Evolutionary conservation across 2,797 vertebrate species (phyloP).

Genomic region (Syngnathus rostellatus): DNA sequence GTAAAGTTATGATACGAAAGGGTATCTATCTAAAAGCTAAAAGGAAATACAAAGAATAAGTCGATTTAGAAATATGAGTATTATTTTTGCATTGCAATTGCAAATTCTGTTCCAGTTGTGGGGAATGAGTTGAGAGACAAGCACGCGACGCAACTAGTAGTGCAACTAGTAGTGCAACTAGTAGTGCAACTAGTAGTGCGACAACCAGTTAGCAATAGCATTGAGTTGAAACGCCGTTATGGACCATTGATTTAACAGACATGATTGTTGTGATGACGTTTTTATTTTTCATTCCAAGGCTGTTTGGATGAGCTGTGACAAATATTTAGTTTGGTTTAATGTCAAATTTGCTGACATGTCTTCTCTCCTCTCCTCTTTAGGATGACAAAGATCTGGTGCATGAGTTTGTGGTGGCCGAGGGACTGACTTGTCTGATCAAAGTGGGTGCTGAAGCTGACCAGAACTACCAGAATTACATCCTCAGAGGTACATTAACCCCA

Average conservation of each 20-base stretch:
- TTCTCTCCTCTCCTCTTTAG: conserved; percentile 51
- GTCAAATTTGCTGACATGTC: not conserved
- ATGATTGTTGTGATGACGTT: too few relatives aligned
- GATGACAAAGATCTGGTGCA: conserved; percentile 98
- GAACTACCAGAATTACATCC: conserved; percentile 99
- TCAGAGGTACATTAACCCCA: conserved; percentile 77
- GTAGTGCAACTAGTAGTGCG: too few relatives aligned
- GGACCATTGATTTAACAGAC: too few relatives aligned
- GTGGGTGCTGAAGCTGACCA: conserved; percentile 94
- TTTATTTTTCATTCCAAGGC: not conserved
- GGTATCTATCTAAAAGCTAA: too few relatives aligned
- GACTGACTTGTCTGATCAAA: conserved; percentile 92
- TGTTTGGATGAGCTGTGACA: not conserved
- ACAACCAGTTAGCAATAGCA: not conserved
- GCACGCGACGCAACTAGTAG: too few relatives aligned
- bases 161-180: too few relatives aligned
- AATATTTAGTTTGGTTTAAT: not conserved
- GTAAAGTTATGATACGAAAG: too few relatives aligned
- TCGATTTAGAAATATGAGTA: too few relatives aligned
- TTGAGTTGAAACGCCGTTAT: not conserved
- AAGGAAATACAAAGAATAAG: too few relatives aligned
- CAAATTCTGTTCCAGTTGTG: too few relatives aligned
- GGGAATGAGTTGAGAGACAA: not conserved
- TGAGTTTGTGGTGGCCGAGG: conserved; percentile 91
- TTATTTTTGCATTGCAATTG: too few relatives aligned